Evolutionary conservation across 35 echinoderm and acorn worm species (phyloP).

Genomic region (Patiria miniata): DNA sequence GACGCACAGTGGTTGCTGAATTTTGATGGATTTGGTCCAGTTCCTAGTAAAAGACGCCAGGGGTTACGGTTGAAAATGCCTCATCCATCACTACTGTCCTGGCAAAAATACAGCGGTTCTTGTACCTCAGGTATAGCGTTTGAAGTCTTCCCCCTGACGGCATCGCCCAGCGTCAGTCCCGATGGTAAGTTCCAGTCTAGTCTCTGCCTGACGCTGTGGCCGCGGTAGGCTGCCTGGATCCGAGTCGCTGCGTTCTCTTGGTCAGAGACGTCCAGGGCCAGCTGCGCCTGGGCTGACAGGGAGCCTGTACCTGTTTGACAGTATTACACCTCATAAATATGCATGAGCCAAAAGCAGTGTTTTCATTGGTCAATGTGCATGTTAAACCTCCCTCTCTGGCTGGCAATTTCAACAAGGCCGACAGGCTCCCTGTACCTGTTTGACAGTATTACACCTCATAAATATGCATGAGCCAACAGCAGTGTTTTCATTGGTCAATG

Average conservation of each 20-base stretch:
- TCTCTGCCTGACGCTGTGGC: slow-evolving; percentile 78
- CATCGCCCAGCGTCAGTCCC: slow-evolving; percentile 29
- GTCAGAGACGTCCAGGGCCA: neutral
- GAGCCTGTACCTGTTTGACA: slow-evolving; percentile 62
- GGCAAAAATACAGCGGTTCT: too few relatives aligned
- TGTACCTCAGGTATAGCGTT: slow-evolving; percentile 40
- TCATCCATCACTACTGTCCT: too few relatives aligned
- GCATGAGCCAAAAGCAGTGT: neutral
- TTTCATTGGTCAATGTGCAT: neutral
- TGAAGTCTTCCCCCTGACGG: slow-evolving; percentile 17
- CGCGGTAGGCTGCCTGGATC: slow-evolving; percentile 92
- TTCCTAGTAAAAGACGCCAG: too few relatives aligned
- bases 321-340: neutral
- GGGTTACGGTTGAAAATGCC: too few relatives aligned
- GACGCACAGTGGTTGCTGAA: too few relatives aligned
- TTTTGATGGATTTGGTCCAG: too few relatives aligned
- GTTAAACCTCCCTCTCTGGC: slow-evolving; percentile 36
- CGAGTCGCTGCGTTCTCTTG: slow-evolving; percentile 73
- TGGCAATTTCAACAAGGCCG: too few relatives aligned
- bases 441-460: neutral
- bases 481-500: too few relatives aligned
- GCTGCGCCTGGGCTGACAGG: slow-evolving; percentile 57
- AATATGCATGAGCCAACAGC: neutral
- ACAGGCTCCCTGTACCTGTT: slow-evolving; percentile 67
- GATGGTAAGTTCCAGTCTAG: slow-evolving; percentile 80